phyloP scores from a whole-genome alignment of 2,888 invertebrate species.

The Hyposoter didymator region DNA sequence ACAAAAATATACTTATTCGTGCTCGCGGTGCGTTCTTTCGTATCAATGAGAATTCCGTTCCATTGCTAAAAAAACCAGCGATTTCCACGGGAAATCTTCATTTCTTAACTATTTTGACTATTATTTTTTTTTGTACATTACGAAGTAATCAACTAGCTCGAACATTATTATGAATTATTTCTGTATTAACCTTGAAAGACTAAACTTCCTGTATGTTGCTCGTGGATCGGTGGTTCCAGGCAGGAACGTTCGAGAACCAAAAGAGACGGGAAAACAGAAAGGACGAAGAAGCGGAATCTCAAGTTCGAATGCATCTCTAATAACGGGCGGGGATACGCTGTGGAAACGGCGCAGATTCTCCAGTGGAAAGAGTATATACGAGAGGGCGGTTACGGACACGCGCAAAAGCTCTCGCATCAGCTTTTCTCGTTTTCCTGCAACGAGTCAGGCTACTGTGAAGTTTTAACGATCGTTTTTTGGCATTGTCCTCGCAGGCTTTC shows the following conservation, averaged over 20 bases:
- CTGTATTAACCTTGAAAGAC: background rate
- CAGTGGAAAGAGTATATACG: slow-evolving; percentile 33
- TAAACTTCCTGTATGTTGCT: background rate
- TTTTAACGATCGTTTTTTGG: slow-evolving; percentile 8
- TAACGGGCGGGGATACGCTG: slow-evolving; percentile 7
- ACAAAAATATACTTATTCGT: background rate
- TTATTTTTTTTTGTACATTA: no score
- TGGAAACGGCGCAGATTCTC: slow-evolving; percentile 43
- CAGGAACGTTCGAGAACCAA: slow-evolving; percentile 61
- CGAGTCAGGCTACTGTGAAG: background rate
- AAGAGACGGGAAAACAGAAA: slow-evolving; percentile 56
- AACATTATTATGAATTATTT: background rate
- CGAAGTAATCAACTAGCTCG: no score
- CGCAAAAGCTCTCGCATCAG: slow-evolving; percentile 52
- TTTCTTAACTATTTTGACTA: no score
- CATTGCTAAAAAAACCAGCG: background rate
- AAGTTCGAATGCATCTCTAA: background rate
- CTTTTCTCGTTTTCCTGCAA: slow-evolving; percentile 44
- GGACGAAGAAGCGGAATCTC: slow-evolving; percentile 46
- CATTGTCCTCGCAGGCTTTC: background rate
- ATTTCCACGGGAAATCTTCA: no score
- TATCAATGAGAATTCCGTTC: background rate
- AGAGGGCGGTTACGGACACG: slow-evolving; percentile 67
- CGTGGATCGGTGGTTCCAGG: slow-evolving; percentile 27
- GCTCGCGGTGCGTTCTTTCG: background rate